Evolutionary conservation across 1,140 invertebrate genomes (phyloP).

Genomic region (Aphelenchoides fujianensis): DNA sequence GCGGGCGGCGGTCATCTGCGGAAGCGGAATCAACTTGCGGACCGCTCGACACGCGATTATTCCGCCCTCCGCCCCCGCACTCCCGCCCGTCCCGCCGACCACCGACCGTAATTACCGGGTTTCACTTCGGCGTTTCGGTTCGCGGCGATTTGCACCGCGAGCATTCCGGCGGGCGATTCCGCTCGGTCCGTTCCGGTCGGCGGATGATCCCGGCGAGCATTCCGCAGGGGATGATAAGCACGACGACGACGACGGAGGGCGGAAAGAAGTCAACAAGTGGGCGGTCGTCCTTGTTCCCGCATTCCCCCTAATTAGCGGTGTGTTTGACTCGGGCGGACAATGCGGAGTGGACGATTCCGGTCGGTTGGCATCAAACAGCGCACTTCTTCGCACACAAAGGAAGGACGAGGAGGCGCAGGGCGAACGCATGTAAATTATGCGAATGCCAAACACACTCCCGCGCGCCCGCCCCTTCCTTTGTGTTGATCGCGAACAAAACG

Average conservation of each 20-base stretch:
- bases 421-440: slow-evolving; percentile 2
- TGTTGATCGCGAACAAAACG: neutral
- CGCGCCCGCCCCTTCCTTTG: neutral
- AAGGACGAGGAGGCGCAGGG: too few relatives aligned
- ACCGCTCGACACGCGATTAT: too few relatives aligned
- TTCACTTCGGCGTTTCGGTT: neutral
- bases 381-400: neutral
- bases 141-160: neutral
- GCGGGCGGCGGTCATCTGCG: too few relatives aligned
- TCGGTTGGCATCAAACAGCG: neutral
- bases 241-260: neutral
- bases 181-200: neutral
- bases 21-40: too few relatives aligned
- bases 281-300: neutral
- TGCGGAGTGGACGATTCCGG: neutral
- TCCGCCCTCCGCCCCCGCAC: too few relatives aligned
- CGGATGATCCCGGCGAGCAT: too few relatives aligned
- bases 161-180: neutral
- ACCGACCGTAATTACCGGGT: neutral
- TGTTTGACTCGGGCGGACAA: neutral
- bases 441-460: slow-evolving; percentile 6
- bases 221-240: neutral
- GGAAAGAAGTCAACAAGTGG: neutral
- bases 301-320: slow-evolving; percentile 2
- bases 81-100: neutral